Evolutionary conservation across 2,888 invertebrate genomes (phyloP).

Genomic region (Amphipyra tragopoginis): DNA sequence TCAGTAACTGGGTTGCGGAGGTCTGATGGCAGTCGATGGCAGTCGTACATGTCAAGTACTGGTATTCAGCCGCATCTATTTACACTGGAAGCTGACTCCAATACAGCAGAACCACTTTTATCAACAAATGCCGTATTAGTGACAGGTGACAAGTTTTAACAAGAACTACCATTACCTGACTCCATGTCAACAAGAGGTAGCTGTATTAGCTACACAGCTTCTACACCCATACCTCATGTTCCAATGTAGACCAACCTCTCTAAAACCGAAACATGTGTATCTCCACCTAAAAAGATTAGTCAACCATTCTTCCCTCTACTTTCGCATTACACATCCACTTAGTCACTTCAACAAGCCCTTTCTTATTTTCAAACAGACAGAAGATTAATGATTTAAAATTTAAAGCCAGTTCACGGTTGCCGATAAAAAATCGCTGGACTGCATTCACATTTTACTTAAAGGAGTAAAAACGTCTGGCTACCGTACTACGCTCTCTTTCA

Average conservation of each 20-base stretch:
- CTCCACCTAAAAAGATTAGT: conserved; percentile 15
- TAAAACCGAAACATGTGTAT: conserved; percentile 1
- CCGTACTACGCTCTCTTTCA: conserved; percentile 83
- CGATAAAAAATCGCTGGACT: conserved; percentile 62
- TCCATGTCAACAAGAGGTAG: no score
- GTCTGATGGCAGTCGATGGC: no score
- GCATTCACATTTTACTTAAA: conserved; percentile 58
- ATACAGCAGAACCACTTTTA: no score
- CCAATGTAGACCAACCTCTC: neutral
- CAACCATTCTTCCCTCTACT: conserved; percentile 28
- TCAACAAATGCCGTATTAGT: neutral
- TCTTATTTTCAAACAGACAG: conserved; percentile 38
- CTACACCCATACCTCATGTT: neutral
- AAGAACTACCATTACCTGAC: no score
- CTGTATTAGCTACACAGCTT: neutral
- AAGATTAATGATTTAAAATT: conserved; percentile 54
- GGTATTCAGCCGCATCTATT: no score
- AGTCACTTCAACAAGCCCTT: conserved; percentile 41
- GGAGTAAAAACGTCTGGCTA: conserved; percentile 73
- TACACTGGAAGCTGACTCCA: no score
- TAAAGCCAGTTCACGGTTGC: conserved; percentile 46
- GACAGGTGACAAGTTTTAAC: neutral
- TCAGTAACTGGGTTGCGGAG: no score
- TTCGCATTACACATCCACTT: conserved; percentile 31
- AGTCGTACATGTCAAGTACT: no score